Conservation (phyloP, 2,888 invertebrate genomes). For the Glyphotaelius pellucidus region DNA sequence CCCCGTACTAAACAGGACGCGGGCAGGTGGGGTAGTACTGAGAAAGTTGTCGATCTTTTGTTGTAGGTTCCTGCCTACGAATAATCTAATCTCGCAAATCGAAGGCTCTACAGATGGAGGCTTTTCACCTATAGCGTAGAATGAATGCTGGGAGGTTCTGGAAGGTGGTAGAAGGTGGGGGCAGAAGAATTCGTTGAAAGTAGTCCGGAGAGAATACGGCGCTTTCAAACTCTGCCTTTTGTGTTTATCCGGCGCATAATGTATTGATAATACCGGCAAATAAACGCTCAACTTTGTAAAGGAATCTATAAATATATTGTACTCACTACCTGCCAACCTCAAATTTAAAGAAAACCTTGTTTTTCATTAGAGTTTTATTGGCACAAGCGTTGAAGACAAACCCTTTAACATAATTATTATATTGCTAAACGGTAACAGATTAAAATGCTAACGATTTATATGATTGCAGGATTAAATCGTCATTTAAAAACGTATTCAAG, state of each 20-base stretch:
- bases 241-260: background rate
- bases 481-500: too few relatives aligned
- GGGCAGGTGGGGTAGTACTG: background rate
- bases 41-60: constrained; percentile 52
- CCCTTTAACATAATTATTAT: background rate
- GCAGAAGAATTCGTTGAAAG: background rate
- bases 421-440: background rate
- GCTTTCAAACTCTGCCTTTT: constrained; percentile 32
- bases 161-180: background rate
- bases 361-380: background rate
- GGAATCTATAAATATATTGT: background rate
- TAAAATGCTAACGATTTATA: too few relatives aligned
- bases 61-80: constrained; percentile 48
- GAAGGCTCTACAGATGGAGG: constrained; percentile 59
- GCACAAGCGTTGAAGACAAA: background rate
- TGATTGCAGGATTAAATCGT: too few relatives aligned
- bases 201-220: constrained; percentile 37
- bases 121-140: constrained; percentile 36
- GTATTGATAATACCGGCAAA: constrained; percentile 25
- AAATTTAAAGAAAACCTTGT: background rate
- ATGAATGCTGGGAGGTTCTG: constrained; percentile 12
- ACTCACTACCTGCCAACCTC: background rate
- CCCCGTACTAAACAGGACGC: background rate
- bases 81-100: constrained; percentile 64
- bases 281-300: background rate